A percentile compares a stretch with the other conserved stretches of the same genome.
Conservation (phyloP, 2,113 vertebrate genomes). For the Apodemus speciosus region DNA sequence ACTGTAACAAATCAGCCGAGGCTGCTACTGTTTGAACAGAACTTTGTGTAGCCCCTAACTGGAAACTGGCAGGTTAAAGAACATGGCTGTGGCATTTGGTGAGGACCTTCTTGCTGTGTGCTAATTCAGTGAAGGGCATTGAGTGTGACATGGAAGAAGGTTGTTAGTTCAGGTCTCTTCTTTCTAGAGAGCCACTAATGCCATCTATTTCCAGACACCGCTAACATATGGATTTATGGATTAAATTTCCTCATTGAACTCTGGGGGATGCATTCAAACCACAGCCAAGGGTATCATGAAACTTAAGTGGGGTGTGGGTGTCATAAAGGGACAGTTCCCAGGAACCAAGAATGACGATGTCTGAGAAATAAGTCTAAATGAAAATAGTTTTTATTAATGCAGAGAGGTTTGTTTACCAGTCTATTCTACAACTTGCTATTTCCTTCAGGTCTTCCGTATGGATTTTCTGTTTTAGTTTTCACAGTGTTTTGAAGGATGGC, state of each 20-base stretch:
- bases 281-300: not conserved
- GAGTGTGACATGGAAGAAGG: not conserved
- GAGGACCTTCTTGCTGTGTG: too few species aligned
- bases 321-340: not conserved
- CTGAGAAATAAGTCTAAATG: not conserved
- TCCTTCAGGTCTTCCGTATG: not conserved
- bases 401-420: not conserved
- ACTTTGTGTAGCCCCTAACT: not conserved
- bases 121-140: not conserved
- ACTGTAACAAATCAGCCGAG: not conserved
- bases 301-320: not conserved
- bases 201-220: not conserved
- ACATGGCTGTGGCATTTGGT: not conserved
- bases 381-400: not conserved
- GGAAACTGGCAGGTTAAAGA: not conserved
- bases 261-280: not conserved
- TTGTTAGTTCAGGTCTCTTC: not conserved
- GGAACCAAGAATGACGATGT: not conserved
- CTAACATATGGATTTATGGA: not conserved
- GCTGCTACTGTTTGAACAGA: not conserved
- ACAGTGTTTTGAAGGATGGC: not conserved
- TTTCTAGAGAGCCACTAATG: not conserved
- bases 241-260: not conserved
- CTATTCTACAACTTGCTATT: not conserved
- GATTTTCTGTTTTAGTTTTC: not conserved